Evolutionary conservation across 1,140 invertebrate species (phyloP), one percentile per base, ranked within the genome.

Genomic region (Drosophila tristis): DNA sequence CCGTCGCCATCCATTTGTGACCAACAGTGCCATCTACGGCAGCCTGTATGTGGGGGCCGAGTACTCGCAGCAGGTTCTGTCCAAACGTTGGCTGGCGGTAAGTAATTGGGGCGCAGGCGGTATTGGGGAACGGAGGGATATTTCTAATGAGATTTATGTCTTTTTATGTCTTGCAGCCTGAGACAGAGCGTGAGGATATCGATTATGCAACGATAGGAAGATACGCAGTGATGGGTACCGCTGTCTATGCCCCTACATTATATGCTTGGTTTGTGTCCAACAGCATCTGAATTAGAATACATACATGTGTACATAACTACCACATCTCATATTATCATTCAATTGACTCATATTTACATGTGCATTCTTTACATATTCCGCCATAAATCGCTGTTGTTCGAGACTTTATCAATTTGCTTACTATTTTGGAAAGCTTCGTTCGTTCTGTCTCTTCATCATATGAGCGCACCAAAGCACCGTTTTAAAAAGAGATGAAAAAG

Each of bases 41-140:
- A 93, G 94, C 0, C 95, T 97, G 78, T 97, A 96, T 85, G 94
- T 95, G 1, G 94, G 95, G 4, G 96, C 96, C 0, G 96, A 97
- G 87, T 94, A 96, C 50, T 94, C 95, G 0, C 96, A 97, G 80
- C 96, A 97, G 91, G 94, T 94, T 26, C 93, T 96, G 35, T 94
- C 94, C 20, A 95, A 94, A 47, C 82, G 75, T 15, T 87, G 71
- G 76, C 43, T 89, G 45, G 31, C 79, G 53, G 84, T 89, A 42
- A 84, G 84, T 77, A 5, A 13, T 11, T 13, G 35, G 0, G 35
- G 4, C 0, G 35, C 2, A 9, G 3, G 9, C 2, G 2, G 56
- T 26, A 8, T 8, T 4, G 13, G 29, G 48, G n/a, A 20, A 29
- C 20, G 26, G 9, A 25, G 15, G 48, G 35, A 45, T 43, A 63